phyloP scores from a whole-genome alignment of 2,888 invertebrate genomes.

The Ptychoptera contaminata region DNA sequence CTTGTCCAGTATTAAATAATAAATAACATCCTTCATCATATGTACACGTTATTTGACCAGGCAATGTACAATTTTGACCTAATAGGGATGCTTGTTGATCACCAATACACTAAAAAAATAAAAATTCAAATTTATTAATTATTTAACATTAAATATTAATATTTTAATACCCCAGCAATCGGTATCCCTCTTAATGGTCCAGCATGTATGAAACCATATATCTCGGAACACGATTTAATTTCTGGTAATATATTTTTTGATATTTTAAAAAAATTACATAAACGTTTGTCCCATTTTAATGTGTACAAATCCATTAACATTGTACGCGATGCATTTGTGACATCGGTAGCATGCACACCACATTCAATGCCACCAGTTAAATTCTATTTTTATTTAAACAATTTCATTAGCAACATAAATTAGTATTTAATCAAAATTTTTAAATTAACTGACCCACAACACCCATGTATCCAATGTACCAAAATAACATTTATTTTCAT shows the following conservation, averaged over 20 bases:
- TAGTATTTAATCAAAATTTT: not conserved
- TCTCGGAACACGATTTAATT: conserved; percentile 81
- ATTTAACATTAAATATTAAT: too few relatives aligned
- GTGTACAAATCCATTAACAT: conserved; percentile 86
- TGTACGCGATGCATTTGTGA: conserved; percentile 92
- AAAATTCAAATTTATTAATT: not conserved
- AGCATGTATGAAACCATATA: conserved; percentile 66
- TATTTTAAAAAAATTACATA: conserved; percentile 80
- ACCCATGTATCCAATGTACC: conserved; percentile 94
- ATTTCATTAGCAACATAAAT: not conserved
- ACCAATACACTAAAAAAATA: conserved; percentile 57
- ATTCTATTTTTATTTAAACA: conserved; percentile 30
- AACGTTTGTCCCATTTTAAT: conserved; percentile 76
- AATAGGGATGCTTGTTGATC: conserved; percentile 92
- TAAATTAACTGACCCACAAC: conserved; percentile 54
- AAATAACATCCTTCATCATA: conserved; percentile 94
- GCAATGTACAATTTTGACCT: conserved; percentile 77
- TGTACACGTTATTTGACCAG: conserved; percentile 86
- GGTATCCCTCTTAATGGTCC: conserved; percentile 65
- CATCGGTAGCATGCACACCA: conserved; percentile 79
- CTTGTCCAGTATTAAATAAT: conserved; percentile 77
- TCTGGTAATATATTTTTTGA: conserved; percentile 70
- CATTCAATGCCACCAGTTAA: conserved; percentile 40
- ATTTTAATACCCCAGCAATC: conserved; percentile 61
- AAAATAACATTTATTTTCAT: conserved; percentile 54